Percentiles rank a stretch among this genome's conserved stretches.
These are phyloP conservation scores for Heteropelma amictum DNA, from an alignment of 2,888 invertebrate species.

Conservation along the genomic window DNA sequence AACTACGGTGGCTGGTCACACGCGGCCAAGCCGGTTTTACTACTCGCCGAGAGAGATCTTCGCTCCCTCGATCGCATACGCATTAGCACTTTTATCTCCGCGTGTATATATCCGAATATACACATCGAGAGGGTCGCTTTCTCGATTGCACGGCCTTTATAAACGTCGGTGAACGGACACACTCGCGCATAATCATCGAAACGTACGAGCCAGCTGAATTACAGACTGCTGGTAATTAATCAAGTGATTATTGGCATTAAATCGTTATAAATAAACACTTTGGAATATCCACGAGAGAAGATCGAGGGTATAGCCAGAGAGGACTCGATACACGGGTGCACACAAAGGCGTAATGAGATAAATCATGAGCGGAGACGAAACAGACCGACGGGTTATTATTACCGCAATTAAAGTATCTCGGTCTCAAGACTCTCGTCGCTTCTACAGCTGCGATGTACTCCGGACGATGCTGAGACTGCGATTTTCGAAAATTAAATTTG, in stretches of 20 bases:
- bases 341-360: neutral
- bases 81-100: neutral
- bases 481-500: slow-evolving; percentile 19
- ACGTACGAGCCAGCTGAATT: slow-evolving; percentile 28
- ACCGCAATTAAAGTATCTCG: neutral
- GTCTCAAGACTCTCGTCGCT: neutral
- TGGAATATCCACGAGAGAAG: neutral
- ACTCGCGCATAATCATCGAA: neutral
- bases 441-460: neutral
- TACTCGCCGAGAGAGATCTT: slow-evolving; percentile 47
- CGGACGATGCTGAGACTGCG: neutral
- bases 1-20: slow-evolving; percentile 40
- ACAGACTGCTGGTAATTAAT: slow-evolving; percentile 35
- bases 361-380: neutral
- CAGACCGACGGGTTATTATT: no score
- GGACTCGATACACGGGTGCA: neutral
- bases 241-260: slow-evolving; percentile 18
- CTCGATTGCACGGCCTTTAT: slow-evolving; percentile 19
- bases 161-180: neutral
- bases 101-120: neutral
- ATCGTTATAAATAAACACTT: slow-evolving; percentile 19
- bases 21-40: slow-evolving; percentile 52
- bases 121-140: slow-evolving; percentile 18
- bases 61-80: slow-evolving; percentile 27
- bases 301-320: neutral